Evolutionary conservation across 2,113 vertebrate species (phyloP), one percentile per base, ranked within the genome.

Genomic region (Boleophthalmus pectinirostris): DNA sequence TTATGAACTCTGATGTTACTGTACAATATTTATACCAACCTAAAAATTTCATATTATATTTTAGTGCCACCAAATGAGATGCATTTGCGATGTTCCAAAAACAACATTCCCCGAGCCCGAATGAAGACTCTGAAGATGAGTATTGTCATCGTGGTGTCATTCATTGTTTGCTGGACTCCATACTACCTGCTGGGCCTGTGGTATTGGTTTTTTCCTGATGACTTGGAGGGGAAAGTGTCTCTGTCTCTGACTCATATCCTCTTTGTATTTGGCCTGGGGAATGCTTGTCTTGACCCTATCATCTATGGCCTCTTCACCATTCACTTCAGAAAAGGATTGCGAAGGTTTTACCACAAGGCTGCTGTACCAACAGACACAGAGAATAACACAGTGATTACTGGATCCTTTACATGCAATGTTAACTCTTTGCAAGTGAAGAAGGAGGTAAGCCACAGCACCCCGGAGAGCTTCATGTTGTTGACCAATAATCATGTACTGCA

Each of bases 41-140:
- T 43, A 10, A 43, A 43, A 25, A 54, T 77, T 33, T 61, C 25
- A 20, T 80, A 20, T 35, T 70, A 64, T 70, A 54, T 73, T 77
- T 23, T 57, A 94, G 93, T 87, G 57, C 82, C 89, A 12, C 89
- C 89, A 54, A 92, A 72, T 35, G 92, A 93, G 72, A 70, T 94
- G 46, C 84, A 85, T 58, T 71, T 94, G 57, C 84, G 93, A 18
- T 84, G 93, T 67, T 94, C 93, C 10, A 94, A 92, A 81, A 94
- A 94, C 43, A 94, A 93, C 86, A 94, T 94, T 64, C 93, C 93
- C 7, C 90, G 89, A 74, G 93, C 92, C 5, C 91, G 93, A 16
- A 91, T 94, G 90, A 92, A 85, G 67, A 93, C 93, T 21, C 78
- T 94, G 14, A 93, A 94, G 66, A 94, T 94, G 92, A 94, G 93